Conservation (phyloP, 2,797 vertebrate genomes). For the Cryptoprocta ferox region DNA sequence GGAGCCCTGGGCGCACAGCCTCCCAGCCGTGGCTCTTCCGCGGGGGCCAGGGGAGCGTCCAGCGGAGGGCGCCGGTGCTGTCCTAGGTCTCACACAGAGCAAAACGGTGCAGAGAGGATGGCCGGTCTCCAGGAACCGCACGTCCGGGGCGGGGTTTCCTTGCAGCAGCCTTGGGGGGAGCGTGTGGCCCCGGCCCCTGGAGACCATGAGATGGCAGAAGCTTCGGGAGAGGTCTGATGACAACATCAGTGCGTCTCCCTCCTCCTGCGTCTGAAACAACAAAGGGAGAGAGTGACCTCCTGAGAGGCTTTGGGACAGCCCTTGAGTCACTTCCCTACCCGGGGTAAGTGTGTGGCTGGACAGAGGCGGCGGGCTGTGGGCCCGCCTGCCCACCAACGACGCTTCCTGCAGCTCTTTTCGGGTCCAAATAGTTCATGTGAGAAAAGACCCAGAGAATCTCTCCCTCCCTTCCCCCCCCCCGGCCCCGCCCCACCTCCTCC, state of each 20-base stretch:
- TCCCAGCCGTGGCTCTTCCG: background rate
- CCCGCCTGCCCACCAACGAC: background rate
- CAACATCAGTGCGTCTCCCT: slow-evolving; percentile 55
- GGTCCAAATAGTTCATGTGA: background rate
- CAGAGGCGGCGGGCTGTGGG: background rate
- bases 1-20: background rate
- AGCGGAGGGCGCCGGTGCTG: background rate
- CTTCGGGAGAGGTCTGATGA: background rate
- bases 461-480: background rate
- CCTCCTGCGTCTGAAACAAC: slow-evolving; percentile 73
- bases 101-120: background rate
- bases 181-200: background rate
- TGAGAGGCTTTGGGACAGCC: background rate
- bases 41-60: background rate
- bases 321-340: background rate
- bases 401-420: background rate
- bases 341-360: background rate
- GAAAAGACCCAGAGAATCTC: background rate
- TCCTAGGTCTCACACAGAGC: background rate
- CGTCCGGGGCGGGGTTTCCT: background rate
- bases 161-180: background rate
- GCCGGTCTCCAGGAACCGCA: background rate
- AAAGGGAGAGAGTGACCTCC: slow-evolving; percentile 20
- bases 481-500: too few species aligned
- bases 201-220: background rate